Evolutionary conservation across 2,888 invertebrate genomes (phyloP).

Genomic region (Entomobrya multifasciata): DNA sequence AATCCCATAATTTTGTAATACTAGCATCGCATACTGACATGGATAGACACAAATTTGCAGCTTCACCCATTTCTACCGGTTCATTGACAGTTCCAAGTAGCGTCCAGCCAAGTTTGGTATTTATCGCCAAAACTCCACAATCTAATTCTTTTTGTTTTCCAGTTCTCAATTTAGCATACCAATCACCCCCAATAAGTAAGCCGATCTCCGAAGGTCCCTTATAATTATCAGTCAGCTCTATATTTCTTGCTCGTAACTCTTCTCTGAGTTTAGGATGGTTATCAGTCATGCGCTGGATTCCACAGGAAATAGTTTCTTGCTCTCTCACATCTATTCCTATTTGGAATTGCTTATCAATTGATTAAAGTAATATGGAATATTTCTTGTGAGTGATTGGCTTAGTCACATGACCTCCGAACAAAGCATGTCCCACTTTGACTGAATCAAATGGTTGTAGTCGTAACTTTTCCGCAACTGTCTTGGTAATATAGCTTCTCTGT

Average conservation of each 20-base stretch:
- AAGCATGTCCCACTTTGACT: not conserved
- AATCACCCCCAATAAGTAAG: conserved; percentile 24
- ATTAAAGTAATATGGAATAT: not conserved
- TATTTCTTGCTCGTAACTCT: not conserved
- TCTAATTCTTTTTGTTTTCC: not conserved
- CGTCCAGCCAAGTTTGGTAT: conserved; percentile 42
- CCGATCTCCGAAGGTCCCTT: not conserved
- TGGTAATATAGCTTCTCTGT: not conserved
- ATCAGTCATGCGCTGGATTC: not conserved
- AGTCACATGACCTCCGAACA: not conserved
- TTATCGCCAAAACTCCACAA: not conserved
- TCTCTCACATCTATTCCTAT: not conserved
- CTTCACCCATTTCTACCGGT: not conserved
- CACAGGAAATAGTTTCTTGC: not conserved
- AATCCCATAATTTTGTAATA: not conserved
- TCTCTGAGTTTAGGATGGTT: not conserved
- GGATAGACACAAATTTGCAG: too few species aligned
- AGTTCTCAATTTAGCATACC: not conserved
- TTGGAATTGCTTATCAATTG: not conserved
- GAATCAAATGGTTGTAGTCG: not conserved
- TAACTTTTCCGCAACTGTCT: not conserved
- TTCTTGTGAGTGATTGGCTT: not conserved
- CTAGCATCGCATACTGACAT: not conserved
- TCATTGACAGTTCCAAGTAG: not conserved
- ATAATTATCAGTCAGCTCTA: not conserved